Evolutionary conservation across 1,140 invertebrate species (phyloP).

Genomic region (Neodiprion fabricii): DNA sequence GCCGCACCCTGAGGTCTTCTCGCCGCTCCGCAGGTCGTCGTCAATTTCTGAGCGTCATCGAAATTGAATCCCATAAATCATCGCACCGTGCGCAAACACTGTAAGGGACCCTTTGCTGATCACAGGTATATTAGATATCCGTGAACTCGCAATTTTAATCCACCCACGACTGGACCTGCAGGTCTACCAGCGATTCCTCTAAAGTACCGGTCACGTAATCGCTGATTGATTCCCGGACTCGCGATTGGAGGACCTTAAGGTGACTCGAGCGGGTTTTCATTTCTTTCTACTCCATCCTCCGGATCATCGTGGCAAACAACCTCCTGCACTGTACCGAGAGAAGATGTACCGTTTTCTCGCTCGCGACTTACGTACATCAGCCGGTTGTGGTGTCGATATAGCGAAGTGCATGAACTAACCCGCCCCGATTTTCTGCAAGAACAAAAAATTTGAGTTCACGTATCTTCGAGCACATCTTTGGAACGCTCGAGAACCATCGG

Average conservation of each 20-base stretch:
- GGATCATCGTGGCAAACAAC: background rate
- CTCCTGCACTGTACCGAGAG: background rate
- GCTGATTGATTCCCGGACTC: constrained; percentile 2
- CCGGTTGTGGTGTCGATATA: background rate
- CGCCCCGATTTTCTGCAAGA: background rate
- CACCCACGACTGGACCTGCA: background rate
- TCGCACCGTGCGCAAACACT: no score
- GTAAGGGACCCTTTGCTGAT: no score
- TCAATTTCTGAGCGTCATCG: no score
- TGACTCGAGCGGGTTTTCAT: background rate
- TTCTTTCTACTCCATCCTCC: background rate
- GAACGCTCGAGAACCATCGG: no score
- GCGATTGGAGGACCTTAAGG: background rate
- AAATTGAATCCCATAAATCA: no score
- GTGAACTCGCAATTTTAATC: background rate
- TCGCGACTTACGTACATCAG: background rate
- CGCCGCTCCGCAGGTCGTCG: no score
- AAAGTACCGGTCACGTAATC: background rate
- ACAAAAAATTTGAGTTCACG: no score
- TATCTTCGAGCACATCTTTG: no score
- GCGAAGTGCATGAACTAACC: background rate
- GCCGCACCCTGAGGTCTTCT: no score
- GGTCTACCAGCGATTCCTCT: background rate
- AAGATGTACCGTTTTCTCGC: constrained; percentile 5
- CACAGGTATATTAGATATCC: no score